Percentiles rank a stretch among this genome's conserved stretches.
phyloP scores from a whole-genome alignment of 1,140 invertebrate genomes.

The Lasioglossum albipes region DNA sequence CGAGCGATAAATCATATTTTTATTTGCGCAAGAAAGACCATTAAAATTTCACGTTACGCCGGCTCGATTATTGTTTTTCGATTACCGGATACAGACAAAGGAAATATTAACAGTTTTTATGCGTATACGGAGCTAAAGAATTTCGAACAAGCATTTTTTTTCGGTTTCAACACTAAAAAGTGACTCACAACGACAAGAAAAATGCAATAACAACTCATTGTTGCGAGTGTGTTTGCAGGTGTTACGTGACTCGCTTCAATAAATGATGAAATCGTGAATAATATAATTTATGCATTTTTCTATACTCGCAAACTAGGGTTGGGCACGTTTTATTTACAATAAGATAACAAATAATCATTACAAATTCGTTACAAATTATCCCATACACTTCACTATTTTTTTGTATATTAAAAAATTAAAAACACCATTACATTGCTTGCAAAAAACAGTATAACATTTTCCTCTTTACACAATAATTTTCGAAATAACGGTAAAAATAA shows the following conservation, averaged over 20 bases:
- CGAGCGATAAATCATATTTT: not conserved
- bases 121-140: not conserved
- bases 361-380: too few relatives aligned
- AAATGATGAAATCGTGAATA: not conserved
- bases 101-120: not conserved
- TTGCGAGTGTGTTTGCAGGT: too few relatives aligned
- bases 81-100: not conserved
- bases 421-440: too few relatives aligned
- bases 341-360: too few relatives aligned
- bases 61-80: not conserved
- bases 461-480: too few relatives aligned
- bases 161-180: not conserved
- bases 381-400: too few relatives aligned
- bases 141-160: not conserved
- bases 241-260: not conserved
- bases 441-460: too few relatives aligned
- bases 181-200: not conserved
- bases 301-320: not conserved
- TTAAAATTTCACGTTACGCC: not conserved
- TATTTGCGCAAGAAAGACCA: not conserved
- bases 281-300: not conserved
- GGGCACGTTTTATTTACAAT: too few relatives aligned
- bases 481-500: too few relatives aligned
- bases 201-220: not conserved
- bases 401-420: too few relatives aligned